Evolutionary conservation across 2,113 vertebrate genomes (phyloP).

Genomic region (Sinocyclocheilus maitianheensis): DNA sequence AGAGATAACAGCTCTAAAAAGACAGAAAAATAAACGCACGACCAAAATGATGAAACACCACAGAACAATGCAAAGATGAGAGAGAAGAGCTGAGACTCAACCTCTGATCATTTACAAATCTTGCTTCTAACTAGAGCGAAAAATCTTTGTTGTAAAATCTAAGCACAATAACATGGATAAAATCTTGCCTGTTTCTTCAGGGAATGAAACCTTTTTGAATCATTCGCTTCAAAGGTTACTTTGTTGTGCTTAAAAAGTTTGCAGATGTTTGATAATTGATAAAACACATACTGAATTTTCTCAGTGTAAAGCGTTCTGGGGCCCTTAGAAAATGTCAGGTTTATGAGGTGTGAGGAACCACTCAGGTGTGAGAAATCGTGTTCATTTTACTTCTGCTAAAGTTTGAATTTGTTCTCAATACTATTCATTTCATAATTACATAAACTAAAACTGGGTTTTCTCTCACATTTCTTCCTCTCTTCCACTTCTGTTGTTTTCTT

Average conservation of each 20-base stretch:
- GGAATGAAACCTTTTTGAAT: not conserved
- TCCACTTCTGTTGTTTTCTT: too few species aligned
- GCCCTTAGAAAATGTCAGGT: too few species aligned
- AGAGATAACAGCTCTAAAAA: too few species aligned
- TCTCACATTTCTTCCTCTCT: too few species aligned
- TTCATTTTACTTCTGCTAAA: too few species aligned
- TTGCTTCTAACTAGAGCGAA: not conserved
- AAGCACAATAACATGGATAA: not conserved
- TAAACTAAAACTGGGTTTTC: too few species aligned
- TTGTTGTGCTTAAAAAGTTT: slow-evolving; percentile 2
- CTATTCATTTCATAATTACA: too few species aligned
- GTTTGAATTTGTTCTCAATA: too few species aligned
- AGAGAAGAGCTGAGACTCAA: not conserved
- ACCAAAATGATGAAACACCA: not conserved
- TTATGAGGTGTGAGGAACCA: too few species aligned
- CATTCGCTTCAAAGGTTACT: not conserved
- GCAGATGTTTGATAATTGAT: slow-evolving; percentile 10
- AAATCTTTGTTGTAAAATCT: not conserved
- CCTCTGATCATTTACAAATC: not conserved
- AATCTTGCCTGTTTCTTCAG: not conserved
- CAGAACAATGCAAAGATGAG: not conserved
- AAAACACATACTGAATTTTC: slow-evolving; percentile 4
- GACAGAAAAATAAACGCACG: not conserved
- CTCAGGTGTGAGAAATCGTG: too few species aligned
- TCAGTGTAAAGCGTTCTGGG: not conserved